These are phyloP conservation scores for Jordanella pulchra DNA, from an alignment of 2,797 vertebrate species.

Conservation along the genomic window DNA sequence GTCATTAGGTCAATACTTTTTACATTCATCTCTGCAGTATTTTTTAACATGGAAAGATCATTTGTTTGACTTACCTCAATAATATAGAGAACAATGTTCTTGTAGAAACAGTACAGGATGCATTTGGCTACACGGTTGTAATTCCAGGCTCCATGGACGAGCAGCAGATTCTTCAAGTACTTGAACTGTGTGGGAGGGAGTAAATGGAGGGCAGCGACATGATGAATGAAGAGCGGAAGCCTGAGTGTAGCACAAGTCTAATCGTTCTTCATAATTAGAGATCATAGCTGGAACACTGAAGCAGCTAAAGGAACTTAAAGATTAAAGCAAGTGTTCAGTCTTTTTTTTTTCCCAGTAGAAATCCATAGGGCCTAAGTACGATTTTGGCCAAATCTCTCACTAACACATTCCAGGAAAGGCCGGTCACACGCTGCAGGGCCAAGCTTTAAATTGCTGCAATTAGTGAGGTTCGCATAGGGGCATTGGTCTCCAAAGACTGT, in stretches of 20 bases:
- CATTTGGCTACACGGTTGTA: conserved; percentile 94
- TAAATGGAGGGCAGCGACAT: conserved; percentile 43
- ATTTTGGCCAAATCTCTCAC: conserved; percentile 43
- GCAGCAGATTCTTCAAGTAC: conserved; percentile 88
- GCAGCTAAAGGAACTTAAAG: conserved; percentile 44
- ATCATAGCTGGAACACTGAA: conserved; percentile 44
- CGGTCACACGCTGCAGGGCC: conserved; percentile 28
- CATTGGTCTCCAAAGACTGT: conserved; percentile 44
- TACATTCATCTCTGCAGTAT: conserved; percentile 21
- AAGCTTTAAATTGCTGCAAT: conserved; percentile 53
- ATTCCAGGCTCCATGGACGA: conserved; percentile 95
- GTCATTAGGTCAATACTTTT: conserved; percentile 27
- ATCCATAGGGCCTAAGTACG: conserved; percentile 46
- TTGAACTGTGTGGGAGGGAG: conserved; percentile 77
- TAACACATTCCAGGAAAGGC: conserved; percentile 65
- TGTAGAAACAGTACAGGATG: conserved; percentile 96
- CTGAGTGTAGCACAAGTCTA: conserved; percentile 37
- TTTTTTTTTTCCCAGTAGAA: conserved; percentile 28
- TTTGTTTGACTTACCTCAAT: conserved; percentile 80
- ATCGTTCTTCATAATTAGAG: conserved; percentile 40
- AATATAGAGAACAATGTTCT: conserved; percentile 95
- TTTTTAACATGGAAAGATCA: background rate
- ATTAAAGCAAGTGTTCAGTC: conserved; percentile 64
- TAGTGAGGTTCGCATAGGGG: conserved; percentile 29
- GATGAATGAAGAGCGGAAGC: conserved; percentile 45